A percentile compares a stretch with the other conserved stretches of the same genome.
These are phyloP conservation scores for Beris morrisii DNA, from an alignment of 2,888 invertebrate species.

Conservation along the genomic window DNA sequence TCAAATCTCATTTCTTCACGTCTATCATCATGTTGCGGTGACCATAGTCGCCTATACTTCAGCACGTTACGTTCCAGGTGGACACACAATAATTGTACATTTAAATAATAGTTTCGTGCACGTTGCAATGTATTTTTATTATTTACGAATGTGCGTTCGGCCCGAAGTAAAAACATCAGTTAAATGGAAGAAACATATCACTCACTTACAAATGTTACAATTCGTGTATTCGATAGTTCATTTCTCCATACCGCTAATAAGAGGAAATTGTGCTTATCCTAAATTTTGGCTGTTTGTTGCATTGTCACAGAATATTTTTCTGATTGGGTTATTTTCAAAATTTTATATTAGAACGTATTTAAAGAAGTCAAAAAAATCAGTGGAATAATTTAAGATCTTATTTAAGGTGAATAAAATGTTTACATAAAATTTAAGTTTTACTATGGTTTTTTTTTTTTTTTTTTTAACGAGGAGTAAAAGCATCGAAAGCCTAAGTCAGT, in stretches of 20 bases:
- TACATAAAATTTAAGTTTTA: too few relatives aligned
- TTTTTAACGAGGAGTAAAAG: too few relatives aligned
- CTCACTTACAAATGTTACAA: constrained; percentile 79
- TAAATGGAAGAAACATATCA: constrained; percentile 86
- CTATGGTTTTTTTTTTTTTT: too few relatives aligned
- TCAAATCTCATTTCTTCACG: constrained; percentile 69
- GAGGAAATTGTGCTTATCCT: constrained; percentile 63
- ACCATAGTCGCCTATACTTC: constrained; percentile 63
- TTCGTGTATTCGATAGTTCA: constrained; percentile 65
- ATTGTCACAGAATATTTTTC: constrained; percentile 67
- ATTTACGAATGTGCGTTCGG: constrained; percentile 72
- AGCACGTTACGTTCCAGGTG: constrained; percentile 64
- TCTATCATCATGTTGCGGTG: constrained; percentile 76
- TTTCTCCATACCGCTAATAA: constrained; percentile 58
- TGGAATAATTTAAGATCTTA: neutral
- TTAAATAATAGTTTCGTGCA: constrained; percentile 76
- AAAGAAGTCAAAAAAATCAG: constrained; percentile 44
- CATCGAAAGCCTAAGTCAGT: too few relatives aligned
- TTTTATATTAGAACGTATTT: constrained; percentile 69
- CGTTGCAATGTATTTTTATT: constrained; percentile 80
- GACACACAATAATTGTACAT: constrained; percentile 67
- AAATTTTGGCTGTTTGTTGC: constrained; percentile 60
- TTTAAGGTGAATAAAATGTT: too few relatives aligned
- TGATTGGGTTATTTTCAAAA: constrained; percentile 66
- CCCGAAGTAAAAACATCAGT: constrained; percentile 71